Evolutionary conservation across 1,140 invertebrate species (phyloP).

Genomic region (Drosophila busckii): DNA sequence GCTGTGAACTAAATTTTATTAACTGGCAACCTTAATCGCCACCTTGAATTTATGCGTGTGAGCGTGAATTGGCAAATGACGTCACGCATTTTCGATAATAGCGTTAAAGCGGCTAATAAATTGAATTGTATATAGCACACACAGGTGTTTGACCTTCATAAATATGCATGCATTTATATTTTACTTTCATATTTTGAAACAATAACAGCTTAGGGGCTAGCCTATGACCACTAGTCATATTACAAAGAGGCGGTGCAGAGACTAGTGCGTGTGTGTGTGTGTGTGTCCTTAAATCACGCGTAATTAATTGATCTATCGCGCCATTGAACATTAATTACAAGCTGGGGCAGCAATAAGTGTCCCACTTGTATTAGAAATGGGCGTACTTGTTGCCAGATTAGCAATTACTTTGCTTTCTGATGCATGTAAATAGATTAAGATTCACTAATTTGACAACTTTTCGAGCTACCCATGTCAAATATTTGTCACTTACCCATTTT

Average conservation of each 20-base stretch:
- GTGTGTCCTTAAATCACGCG: conserved; percentile 8
- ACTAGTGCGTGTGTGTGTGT: not conserved
- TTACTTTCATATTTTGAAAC: not conserved
- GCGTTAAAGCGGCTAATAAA: conserved; percentile 23
- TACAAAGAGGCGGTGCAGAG: not conserved
- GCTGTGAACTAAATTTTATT: not conserved
- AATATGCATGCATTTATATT: conserved; percentile 51
- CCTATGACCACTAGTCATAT: too few relatives aligned
- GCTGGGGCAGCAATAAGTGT: not conserved
- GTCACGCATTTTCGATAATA: conserved; percentile 59
- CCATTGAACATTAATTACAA: conserved; percentile 58
- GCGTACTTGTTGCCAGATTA: not conserved
- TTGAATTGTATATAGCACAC: conserved; percentile 32
- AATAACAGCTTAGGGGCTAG: too few relatives aligned
- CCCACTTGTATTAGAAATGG: too few relatives aligned
- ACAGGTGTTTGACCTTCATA: conserved; percentile 50
- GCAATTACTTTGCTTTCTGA: not conserved
- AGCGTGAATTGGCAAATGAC: conserved; percentile 2
- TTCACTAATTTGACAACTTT: not conserved
- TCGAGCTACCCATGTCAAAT: not conserved
- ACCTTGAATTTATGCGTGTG: too few relatives aligned
- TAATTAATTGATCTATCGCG: conserved; percentile 51
- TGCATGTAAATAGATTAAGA: too few relatives aligned
- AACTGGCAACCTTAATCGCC: conserved; percentile 10
- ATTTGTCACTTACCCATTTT: conserved; percentile 62